A percentile compares a stretch with the other conserved stretches of the same genome.
Conservation (phyloP, 2,797 vertebrate species). For the Thaleichthys pacificus region DNA sequence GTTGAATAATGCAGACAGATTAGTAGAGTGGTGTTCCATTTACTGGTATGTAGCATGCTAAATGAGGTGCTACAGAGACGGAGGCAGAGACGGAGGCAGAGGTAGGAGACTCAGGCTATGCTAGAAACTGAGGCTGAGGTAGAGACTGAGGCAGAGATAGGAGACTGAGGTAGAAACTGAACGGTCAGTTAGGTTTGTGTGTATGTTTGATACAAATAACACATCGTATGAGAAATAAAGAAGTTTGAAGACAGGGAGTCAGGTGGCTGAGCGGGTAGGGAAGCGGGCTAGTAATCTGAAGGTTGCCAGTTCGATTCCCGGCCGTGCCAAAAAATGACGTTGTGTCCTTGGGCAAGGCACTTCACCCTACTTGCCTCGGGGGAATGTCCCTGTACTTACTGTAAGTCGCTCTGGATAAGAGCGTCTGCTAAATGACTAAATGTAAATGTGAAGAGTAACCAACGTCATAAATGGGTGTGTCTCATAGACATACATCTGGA, state of each 20-base stretch:
- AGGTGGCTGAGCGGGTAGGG: too few relatives aligned
- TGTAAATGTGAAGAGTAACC: not conserved
- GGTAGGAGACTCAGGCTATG: not conserved
- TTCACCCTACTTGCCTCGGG: too few relatives aligned
- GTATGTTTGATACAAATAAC: not conserved
- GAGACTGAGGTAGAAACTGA: not conserved
- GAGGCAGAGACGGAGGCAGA: not conserved
- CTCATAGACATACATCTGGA: constrained; percentile 63
- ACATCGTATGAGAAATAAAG: not conserved
- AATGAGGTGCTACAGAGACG: constrained; percentile 22
- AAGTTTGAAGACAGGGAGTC: too few relatives aligned
- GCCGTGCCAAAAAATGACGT: too few relatives aligned
- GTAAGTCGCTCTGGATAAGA: too few relatives aligned
- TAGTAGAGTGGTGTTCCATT: constrained; percentile 16
- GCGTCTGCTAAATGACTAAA: too few relatives aligned
- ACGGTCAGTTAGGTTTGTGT: not conserved
- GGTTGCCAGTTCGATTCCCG: too few relatives aligned
- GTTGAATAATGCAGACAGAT: constrained; percentile 48
- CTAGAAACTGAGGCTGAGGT: not conserved
- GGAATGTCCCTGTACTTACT: too few relatives aligned
- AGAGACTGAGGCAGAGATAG: constrained; percentile 18
- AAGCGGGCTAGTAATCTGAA: too few relatives aligned
- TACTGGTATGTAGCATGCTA: constrained; percentile 32
- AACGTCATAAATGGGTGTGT: not conserved
- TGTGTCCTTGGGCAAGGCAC: too few relatives aligned